phyloP scores from a whole-genome alignment of 2,797 vertebrate genomes.

The Erethizon dorsatum region DNA sequence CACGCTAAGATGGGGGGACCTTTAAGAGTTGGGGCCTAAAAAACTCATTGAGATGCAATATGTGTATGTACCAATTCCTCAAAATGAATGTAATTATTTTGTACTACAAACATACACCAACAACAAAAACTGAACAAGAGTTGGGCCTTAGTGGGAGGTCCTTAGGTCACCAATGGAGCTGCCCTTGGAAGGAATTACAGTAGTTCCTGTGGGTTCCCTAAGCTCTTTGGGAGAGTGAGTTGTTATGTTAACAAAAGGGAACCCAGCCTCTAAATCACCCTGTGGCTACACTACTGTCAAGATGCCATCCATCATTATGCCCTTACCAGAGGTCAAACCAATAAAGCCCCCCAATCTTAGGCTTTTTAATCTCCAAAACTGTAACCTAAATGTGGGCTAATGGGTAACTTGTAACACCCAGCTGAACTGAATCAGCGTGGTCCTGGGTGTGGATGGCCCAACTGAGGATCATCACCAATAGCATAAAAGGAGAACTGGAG shows the following conservation, averaged over 20 bases:
- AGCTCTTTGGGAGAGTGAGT: neutral
- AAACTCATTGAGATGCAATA: neutral
- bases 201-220: neutral
- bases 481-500: too few relatives aligned
- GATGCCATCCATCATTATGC: neutral
- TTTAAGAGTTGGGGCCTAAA: neutral
- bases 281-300: neutral
- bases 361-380: neutral
- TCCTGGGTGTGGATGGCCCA: too few relatives aligned
- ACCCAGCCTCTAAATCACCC: neutral
- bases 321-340: neutral
- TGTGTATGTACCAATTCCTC: neutral
- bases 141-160: neutral
- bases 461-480: too few relatives aligned
- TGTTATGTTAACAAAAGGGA: neutral
- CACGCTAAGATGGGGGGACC: neutral
- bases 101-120: neutral
- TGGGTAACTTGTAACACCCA: too few relatives aligned
- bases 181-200: neutral
- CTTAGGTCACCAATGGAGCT: neutral
- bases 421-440: too few relatives aligned
- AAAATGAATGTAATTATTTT: neutral
- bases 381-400: neutral
- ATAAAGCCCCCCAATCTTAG: neutral
- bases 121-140: neutral